phyloP scores from a whole-genome alignment of 2,888 invertebrate genomes.

The Latrodectus elegans region DNA sequence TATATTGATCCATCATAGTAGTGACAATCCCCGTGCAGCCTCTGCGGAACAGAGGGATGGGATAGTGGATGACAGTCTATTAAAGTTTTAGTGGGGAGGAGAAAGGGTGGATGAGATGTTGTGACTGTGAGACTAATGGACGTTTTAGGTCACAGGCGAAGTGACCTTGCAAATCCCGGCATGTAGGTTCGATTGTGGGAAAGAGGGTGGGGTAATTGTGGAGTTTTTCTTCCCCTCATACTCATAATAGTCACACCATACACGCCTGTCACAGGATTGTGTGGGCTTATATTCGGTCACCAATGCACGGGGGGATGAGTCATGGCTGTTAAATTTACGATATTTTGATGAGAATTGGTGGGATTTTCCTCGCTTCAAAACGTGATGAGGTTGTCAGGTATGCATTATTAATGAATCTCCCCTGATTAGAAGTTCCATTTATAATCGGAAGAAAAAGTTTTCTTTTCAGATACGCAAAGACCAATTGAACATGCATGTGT shows the following conservation, averaged over 20 bases:
- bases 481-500: too few relatives aligned
- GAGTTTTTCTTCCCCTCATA: background rate
- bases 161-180: slow-evolving; percentile 11
- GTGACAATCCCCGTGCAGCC: slow-evolving; percentile 27
- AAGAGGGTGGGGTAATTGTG: too few relatives aligned
- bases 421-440: too few relatives aligned
- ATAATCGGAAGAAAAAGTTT: too few relatives aligned
- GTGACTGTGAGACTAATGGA: slow-evolving; percentile 60
- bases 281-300: slow-evolving; percentile 22
- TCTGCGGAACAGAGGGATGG: slow-evolving; percentile 23
- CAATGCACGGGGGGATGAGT: slow-evolving; percentile 34
- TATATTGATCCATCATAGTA: slow-evolving; percentile 42
- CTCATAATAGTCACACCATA: slow-evolving; percentile 17
- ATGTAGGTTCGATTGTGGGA: too few relatives aligned
- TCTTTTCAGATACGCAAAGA: too few relatives aligned
- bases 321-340: slow-evolving; percentile 23
- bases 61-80: slow-evolving; percentile 44
- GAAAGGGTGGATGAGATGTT: slow-evolving; percentile 25
- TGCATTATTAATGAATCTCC: too few relatives aligned
- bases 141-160: slow-evolving; percentile 24
- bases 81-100: slow-evolving; percentile 12
- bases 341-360: slow-evolving; percentile 28
- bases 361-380: background rate
- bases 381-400: background rate
- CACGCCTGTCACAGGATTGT: slow-evolving; percentile 30